Evolutionary conservation across 2,113 vertebrate genomes (phyloP), one percentile per base, ranked within the genome.

Genomic region (Elephas maximus): DNA sequence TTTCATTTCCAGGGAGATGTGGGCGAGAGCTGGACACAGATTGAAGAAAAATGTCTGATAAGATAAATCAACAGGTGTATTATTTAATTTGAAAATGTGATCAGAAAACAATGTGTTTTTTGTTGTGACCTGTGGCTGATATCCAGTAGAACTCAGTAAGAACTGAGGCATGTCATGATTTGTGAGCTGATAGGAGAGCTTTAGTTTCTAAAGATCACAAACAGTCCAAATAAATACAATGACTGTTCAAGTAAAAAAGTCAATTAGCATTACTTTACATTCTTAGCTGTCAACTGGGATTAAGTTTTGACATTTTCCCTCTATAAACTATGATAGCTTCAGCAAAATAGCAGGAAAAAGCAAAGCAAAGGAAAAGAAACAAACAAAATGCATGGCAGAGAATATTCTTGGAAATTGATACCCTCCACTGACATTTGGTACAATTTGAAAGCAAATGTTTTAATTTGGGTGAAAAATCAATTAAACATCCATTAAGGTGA

Each of bases 381-480:
- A 60, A 73, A 41, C 63, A 81, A 83, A 93, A 76, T 12, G 23
- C 82, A 86, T 60, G 24, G 53, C 71, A 51, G 74, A 85, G 74
- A 82, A 73, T 73, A 65, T 90, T 94, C 71, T 92, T 96, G 48
- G 37, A 94, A 97, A 90, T 71, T 53, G 92, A 91, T 87, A 90
- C 6, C 14, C 45, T 90, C 57, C 33, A 33, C 60, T 82, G 67
- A 21, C 62, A 92, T 93, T 67, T 71, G 92, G 79, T 95, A 45
- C 33, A 85, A 45, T 84, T 84, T 94, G 90, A 95, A 94, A 94
- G 44, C 62, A 97, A 71, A 91, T 96, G 33, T 88, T 95, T 93
- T 96, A 93, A 96, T 80, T 41, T 97, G 73, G 30, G n/a, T 88
- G 53, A 91, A 93, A 73, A 88, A 88, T 94, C 88, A 96, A 8